Conservation (phyloP, 2,113 vertebrate genomes). For the Dascyllus trimaculatus region DNA sequence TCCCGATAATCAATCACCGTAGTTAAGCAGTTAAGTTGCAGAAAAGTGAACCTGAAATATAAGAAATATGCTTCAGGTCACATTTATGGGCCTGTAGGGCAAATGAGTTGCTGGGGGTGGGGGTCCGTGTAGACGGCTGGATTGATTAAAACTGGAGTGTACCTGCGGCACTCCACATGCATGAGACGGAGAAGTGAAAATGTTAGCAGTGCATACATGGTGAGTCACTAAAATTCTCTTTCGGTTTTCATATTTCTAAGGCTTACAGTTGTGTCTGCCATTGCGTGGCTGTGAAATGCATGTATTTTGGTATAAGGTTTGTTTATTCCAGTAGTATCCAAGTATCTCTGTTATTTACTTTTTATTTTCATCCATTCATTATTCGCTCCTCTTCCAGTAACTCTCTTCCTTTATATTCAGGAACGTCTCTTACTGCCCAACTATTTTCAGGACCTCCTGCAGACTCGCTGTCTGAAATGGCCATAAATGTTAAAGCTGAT, state of each 20-base stretch:
- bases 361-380: neutral
- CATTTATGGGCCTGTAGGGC: too few species aligned
- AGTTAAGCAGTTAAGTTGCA: too few species aligned
- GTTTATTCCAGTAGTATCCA: too few species aligned
- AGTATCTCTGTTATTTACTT: neutral
- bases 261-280: neutral
- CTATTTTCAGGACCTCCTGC: neutral
- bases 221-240: neutral
- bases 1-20: too few species aligned
- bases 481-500: conserved; percentile 7
- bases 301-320: too few species aligned
- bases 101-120: too few species aligned
- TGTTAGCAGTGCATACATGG: neutral
- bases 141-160: too few species aligned
- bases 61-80: too few species aligned
- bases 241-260: neutral
- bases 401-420: neutral
- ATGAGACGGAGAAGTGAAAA: neutral
- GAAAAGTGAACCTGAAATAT: too few species aligned
- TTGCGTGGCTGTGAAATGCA: neutral
- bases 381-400: neutral
- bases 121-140: too few species aligned
- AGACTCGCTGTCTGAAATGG: conserved; percentile 8
- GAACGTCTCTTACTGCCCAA: neutral
- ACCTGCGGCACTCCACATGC: too few species aligned